Conservation (phyloP, 1,140 invertebrate genomes). For the Spodoptera litura region DNA sequence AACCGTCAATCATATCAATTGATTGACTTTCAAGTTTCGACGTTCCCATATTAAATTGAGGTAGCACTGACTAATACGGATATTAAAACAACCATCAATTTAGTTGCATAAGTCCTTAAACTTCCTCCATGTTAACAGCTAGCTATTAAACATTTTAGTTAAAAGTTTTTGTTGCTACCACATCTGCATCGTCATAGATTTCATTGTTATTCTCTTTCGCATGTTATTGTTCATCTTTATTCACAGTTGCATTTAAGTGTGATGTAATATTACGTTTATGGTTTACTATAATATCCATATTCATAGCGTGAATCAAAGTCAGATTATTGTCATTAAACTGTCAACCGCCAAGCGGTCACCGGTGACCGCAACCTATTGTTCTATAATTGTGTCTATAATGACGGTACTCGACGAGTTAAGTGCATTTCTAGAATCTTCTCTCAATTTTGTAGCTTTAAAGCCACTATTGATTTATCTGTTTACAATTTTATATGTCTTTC, state of each 20-base stretch:
- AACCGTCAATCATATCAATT: conserved; percentile 23
- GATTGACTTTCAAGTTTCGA: conserved; percentile 13
- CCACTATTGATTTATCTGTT: too few relatives aligned
- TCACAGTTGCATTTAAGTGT: neutral
- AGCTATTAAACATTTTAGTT: conserved; percentile 12
- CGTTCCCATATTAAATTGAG: conserved; percentile 8
- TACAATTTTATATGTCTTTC: neutral
- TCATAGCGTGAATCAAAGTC: too few relatives aligned
- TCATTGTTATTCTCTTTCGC: neutral
- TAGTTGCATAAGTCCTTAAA: conserved; percentile 10
- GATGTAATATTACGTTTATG: too few relatives aligned
- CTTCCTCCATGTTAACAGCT: conserved; percentile 4
- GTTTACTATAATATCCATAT: too few relatives aligned
- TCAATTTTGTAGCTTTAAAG: too few relatives aligned
- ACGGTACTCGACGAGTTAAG: too few relatives aligned
- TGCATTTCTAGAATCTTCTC: too few relatives aligned
- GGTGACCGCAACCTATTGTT: too few relatives aligned
- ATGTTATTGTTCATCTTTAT: neutral
- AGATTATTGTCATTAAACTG: too few relatives aligned
- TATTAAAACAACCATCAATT: conserved; percentile 11
- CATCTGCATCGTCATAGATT: neutral
- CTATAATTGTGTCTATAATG: too few relatives aligned
- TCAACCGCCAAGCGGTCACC: too few relatives aligned
- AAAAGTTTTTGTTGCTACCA: neutral
- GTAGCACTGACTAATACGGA: conserved; percentile 20